Evolutionary conservation across 2,113 vertebrate species (phyloP), one percentile per base, ranked within the genome.

Genomic region (Lutjanus erythropterus): DNA sequence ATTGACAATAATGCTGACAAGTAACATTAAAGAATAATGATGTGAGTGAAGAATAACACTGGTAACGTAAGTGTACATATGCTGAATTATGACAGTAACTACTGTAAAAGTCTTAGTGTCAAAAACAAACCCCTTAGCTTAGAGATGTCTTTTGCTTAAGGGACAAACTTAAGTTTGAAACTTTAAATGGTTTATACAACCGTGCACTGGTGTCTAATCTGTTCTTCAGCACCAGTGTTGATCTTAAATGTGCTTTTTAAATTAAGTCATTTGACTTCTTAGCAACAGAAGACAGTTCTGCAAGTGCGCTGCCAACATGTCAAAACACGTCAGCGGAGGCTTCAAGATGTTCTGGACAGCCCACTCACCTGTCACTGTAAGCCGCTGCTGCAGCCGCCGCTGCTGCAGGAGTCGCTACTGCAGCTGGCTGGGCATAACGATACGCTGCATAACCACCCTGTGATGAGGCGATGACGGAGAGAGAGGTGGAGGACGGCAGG

Each of bases 401-500:
- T 60, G 97, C 97, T 1, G 97, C 96, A 0, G 97, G 97, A 86
- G 97, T 97, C 89, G 98, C 97, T 94, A 97, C 97, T 50, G 98
- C 98, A 81, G 98, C 94, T 0, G 98, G 98, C 94, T 99, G 98
- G 91, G 98, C 97, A 47, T 99, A 99, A 93, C 98, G 97, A 95
- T 99, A 99, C 73, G 98, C 97, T 91, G 98, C 97, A 29, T 99
- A 99, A 92, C 98, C 98, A 69, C 98, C 98, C 98, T 99, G 95
- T 58, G 78, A 85, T 52, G 42, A 88, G 89, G 93, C 23, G 25
- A 78, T 33, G 91, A 61, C 18, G 47, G 42, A 31, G 68, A 80
- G 70, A 93, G 23, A 66, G 56, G 76, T 4, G 66, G 25, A 76
- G 14, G 70, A 78, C 9, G 77, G 80, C 11, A 7, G 58, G 33